phyloP scores from a whole-genome alignment of 2,797 vertebrate species.

The Meda fulgida region DNA sequence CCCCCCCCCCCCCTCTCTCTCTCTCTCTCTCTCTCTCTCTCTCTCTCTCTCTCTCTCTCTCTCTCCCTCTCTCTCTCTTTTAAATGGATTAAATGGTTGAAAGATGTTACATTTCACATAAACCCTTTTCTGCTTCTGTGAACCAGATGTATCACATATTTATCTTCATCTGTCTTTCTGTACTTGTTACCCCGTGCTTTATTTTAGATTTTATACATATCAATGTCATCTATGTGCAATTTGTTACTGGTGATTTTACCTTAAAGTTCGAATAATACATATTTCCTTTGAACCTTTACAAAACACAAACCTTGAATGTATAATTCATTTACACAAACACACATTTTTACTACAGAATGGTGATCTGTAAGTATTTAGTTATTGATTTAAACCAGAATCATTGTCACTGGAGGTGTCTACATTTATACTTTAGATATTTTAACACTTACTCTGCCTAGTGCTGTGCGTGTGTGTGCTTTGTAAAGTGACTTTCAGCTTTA shows the following conservation, averaged over 20 bases:
- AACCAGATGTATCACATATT: neutral
- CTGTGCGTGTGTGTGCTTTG: neutral
- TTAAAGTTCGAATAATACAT: conserved; percentile 61
- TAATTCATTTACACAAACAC: neutral
- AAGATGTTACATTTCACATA: neutral
- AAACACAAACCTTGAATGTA: neutral
- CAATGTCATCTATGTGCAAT: neutral
- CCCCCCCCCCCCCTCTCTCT: too few species aligned
- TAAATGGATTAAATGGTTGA: neutral
- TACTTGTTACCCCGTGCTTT: neutral
- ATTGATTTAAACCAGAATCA: neutral
- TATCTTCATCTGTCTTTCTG: neutral
- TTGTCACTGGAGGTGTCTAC: neutral
- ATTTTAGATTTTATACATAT: neutral
- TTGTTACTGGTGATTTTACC: neutral
- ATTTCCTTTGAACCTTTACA: neutral
- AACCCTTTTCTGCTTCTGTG: neutral
- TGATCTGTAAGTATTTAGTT: neutral
- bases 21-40: too few species aligned
- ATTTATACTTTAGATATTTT: neutral
- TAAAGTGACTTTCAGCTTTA: neutral
- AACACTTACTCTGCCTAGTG: neutral
- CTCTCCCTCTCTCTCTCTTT: neutral
- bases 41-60: too few species aligned
- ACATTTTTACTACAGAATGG: neutral